Evolutionary conservation across 2,888 invertebrate genomes (phyloP).

Genomic region (Gandaritis pyraliata): DNA sequence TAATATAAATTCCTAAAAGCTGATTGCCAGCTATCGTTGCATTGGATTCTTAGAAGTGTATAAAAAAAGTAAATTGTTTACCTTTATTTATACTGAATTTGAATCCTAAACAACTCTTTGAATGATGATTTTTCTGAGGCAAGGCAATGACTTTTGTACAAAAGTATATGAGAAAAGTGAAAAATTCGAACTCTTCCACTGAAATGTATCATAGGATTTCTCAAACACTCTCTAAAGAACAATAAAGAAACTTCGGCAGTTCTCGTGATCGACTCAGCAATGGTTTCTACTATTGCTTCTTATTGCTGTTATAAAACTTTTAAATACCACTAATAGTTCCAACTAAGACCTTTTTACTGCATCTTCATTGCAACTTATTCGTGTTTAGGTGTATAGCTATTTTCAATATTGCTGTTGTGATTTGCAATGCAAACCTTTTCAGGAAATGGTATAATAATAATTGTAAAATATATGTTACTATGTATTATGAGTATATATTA

Average conservation of each 20-base stretch:
- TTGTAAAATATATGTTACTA: no score
- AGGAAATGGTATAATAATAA: no score
- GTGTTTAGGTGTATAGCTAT: no score
- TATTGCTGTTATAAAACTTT: constrained; percentile 39
- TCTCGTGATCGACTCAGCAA: constrained; percentile 31
- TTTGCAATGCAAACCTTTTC: no score
- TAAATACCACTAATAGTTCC: constrained; percentile 34
- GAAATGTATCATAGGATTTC: constrained; percentile 17
- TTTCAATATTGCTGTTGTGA: no score
- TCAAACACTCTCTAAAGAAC: constrained; percentile 22
- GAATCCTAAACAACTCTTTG: background rate
- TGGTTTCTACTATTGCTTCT: constrained; percentile 21
- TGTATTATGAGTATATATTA: no score
- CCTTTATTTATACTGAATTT: background rate
- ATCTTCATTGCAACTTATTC: constrained; percentile 5
- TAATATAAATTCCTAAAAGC: constrained; percentile 3
- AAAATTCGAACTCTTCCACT: constrained; percentile 7
- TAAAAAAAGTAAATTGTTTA: background rate
- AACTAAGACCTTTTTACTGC: constrained; percentile 28
- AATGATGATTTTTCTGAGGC: no score
- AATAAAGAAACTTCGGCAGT: constrained; percentile 37
- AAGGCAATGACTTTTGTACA: background rate
- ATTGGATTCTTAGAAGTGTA: background rate
- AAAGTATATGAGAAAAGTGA: constrained; percentile 5
- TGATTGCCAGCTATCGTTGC: constrained; percentile 2